Percentiles rank a stretch among this genome's conserved stretches.
Conservation (phyloP, 2,113 vertebrate genomes). For the Turnix velox region DNA sequence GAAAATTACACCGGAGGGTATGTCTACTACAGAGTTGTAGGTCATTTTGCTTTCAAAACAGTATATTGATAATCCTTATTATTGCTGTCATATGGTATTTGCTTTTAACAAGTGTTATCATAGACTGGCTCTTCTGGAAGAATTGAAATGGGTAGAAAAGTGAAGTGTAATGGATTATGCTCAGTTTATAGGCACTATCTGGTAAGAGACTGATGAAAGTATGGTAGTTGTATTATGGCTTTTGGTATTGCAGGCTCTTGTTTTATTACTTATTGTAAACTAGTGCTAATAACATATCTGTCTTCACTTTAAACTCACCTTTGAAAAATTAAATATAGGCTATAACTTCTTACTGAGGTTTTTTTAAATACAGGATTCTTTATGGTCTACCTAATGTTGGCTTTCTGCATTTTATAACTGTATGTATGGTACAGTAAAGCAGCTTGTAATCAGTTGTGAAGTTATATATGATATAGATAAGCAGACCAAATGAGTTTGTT, state of each 20-base stretch:
- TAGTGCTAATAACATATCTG: neutral
- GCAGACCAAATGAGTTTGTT: neutral
- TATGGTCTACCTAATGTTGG: neutral
- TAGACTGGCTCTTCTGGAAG: neutral
- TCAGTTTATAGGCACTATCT: neutral
- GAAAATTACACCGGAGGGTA: neutral
- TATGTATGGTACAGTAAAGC: neutral
- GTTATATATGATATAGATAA: neutral
- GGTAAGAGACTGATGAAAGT: neutral
- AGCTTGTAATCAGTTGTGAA: neutral
- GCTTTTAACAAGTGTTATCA: neutral
- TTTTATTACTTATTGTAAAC: neutral
- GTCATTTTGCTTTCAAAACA: neutral
- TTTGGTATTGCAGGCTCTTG: neutral
- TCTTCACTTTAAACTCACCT: neutral
- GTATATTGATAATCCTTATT: neutral
- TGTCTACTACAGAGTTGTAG: neutral
- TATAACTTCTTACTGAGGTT: neutral
- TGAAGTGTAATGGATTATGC: neutral
- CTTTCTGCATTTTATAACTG: neutral
- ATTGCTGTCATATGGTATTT: neutral
- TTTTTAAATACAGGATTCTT: neutral
- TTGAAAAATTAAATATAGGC: neutral
- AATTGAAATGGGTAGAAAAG: neutral
- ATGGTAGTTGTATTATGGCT: fast-evolving